Evolutionary conservation across 2,113 vertebrate genomes (phyloP).

Genomic region (Odocoileus hemionus): DNA sequence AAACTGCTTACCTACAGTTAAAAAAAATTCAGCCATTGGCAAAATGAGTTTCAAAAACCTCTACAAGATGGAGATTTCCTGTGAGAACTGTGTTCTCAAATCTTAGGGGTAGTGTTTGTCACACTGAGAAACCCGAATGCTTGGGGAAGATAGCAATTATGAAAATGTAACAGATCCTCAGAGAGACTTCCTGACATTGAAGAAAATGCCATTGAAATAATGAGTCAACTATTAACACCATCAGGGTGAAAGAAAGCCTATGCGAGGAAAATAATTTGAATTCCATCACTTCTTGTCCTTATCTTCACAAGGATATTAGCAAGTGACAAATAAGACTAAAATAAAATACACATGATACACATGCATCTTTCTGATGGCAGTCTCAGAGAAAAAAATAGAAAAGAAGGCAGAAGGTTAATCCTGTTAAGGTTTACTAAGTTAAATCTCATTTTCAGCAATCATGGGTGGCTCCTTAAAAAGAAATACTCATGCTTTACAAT

Average conservation of each 20-base stretch:
- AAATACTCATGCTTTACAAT: not conserved
- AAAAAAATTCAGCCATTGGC: conserved; percentile 7
- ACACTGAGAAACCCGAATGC: not conserved
- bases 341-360: conserved; percentile 30
- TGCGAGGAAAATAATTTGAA: conserved; percentile 32
- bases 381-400: not conserved
- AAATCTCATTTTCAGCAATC: not conserved
- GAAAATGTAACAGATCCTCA: conserved; percentile 47
- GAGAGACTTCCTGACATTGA: conserved; percentile 14
- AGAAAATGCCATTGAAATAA: conserved; percentile 56
- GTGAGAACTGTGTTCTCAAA: conserved; percentile 24
- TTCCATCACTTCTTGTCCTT: conserved; percentile 33
- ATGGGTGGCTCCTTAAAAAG: not conserved
- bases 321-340: conserved; percentile 59
- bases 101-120: conserved; percentile 18
- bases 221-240: conserved; percentile 36
- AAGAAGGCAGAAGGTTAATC: not conserved
- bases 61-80: not conserved
- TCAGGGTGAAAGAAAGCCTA: not conserved
- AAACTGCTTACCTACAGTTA: not conserved
- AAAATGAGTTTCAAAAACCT: conserved; percentile 23
- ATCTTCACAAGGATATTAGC: conserved; percentile 35
- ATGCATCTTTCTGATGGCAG: not conserved
- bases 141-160: conserved; percentile 45
- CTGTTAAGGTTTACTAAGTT: not conserved